Base-by-base conservation (phyloP, 2,888 invertebrate genomes). In the Nomada ruficornis region DNA sequence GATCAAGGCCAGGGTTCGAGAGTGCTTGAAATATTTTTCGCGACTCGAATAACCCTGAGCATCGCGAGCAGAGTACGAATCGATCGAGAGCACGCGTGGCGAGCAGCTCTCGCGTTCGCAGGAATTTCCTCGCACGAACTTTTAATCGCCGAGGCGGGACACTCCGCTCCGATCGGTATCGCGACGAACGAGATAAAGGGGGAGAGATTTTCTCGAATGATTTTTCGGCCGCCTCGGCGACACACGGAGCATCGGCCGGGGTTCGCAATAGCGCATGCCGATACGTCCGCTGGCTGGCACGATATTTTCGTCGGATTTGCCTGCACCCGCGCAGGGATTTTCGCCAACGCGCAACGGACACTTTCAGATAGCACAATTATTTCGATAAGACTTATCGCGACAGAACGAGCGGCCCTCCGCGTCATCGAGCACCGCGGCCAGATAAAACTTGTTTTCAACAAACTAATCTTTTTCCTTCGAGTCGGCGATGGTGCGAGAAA, bases 391-490 rank as follows among this genome's bases (percentile, higher is more conserved):
- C 89, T 89, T 91, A 91, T 91, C 90, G 73, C 18, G 65, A 9
- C 23, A 13, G 77, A 77, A 54, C 59, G 80, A 80, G 65, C 78
- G 77, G 71, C 72, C 77, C 80, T 76, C 72, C 81, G 80, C 80
- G 74, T 62, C 78, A 67, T 65, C 62, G 75, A 78, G 84, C 76
- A 84, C 63, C 77, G 77, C 70, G 70, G 69, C 63, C 85, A 85
- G 91, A 91, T 91, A 91, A 91, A 86, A 83, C 90, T 90, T 91
- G 91, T 91, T 91, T 91, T 90, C 88, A 90, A 91, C 86, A 85
- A 91, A 89, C 88, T 90, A 88, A 90, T 90, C 89, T 90, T 89
- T 89, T 88, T 88, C 86, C 83, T 88, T 87, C 83, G 77, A 80
- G 70, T 52, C 79, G 78, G 72, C 77, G 78, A 64, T 59, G 81